Percentiles rank a stretch among this genome's conserved stretches.
Conservation (phyloP, 2,888 invertebrate genomes). For the Euclidia mi region DNA sequence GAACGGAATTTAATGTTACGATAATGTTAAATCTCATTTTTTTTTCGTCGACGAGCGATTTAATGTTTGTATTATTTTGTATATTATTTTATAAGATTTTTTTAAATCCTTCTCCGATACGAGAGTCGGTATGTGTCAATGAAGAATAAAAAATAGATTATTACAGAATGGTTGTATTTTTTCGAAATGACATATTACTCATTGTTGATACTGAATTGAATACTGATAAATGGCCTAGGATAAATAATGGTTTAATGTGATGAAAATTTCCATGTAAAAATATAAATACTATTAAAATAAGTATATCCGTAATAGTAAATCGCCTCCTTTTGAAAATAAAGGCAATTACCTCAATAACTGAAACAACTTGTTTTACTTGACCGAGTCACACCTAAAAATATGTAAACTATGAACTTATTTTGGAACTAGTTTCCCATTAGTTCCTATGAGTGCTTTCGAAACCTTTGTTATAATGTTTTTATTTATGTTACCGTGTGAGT, state of each 20-base stretch:
- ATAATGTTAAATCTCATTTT: conserved; percentile 85
- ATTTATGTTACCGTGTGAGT: conserved; percentile 4
- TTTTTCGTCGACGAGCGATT: conserved; percentile 74
- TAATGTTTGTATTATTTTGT: conserved; percentile 90
- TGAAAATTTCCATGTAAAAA: conserved; percentile 90
- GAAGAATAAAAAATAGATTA: conserved; percentile 79
- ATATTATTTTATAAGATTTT: conserved; percentile 89
- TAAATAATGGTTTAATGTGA: conserved; percentile 86
- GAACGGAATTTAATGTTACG: conserved; percentile 76
- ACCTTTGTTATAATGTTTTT: background rate
- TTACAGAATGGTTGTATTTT: conserved; percentile 87
- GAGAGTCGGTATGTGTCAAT: conserved; percentile 71
- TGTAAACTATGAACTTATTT: conserved; percentile 26
- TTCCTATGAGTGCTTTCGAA: conserved; percentile 32
- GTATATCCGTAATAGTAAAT: conserved; percentile 88
- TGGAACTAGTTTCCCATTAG: conserved; percentile 39
- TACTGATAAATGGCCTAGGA: conserved; percentile 87
- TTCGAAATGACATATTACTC: conserved; percentile 83
- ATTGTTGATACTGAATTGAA: conserved; percentile 85
- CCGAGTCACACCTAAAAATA: conserved; percentile 41
- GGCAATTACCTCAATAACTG: conserved; percentile 88
- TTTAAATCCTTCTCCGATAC: conserved; percentile 76
- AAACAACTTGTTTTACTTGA: conserved; percentile 79
- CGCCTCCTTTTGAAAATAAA: conserved; percentile 88
- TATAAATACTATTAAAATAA: conserved; percentile 88